These are phyloP conservation scores for Sinocyclocheilus anshuiensis DNA, from an alignment of 2,113 vertebrate species.

Conservation along the genomic window DNA sequence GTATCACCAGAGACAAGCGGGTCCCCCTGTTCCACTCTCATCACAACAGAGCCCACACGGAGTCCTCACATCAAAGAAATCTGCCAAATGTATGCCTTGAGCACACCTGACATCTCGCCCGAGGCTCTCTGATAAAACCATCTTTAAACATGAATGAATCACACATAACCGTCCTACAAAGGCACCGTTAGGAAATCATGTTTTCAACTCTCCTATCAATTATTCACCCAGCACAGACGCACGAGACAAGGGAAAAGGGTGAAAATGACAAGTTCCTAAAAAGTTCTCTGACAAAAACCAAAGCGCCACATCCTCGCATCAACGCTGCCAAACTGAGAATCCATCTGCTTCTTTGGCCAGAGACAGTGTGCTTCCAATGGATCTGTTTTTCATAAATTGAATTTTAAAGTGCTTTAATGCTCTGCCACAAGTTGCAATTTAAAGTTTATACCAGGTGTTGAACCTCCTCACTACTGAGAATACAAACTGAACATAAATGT, in stretches of 20 bases:
- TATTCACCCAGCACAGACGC: slow-evolving; percentile 66
- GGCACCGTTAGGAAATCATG: slow-evolving; percentile 48
- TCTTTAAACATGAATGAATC: slow-evolving; percentile 78
- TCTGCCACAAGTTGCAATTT: neutral
- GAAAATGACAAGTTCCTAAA: slow-evolving; percentile 24
- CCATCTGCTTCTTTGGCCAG: neutral
- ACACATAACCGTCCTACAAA: slow-evolving; percentile 49
- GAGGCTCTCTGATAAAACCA: slow-evolving; percentile 69
- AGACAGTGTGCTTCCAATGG: neutral
- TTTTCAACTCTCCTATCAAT: slow-evolving; percentile 66
- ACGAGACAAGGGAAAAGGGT: slow-evolving; percentile 55
- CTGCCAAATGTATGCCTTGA: slow-evolving; percentile 53
- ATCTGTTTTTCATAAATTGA: neutral
- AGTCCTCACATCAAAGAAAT: slow-evolving; percentile 56
- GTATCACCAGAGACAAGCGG: slow-evolving; percentile 14
- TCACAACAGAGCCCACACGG: slow-evolving; percentile 46
- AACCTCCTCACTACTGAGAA: neutral
- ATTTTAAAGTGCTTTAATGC: neutral
- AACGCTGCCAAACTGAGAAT: neutral
- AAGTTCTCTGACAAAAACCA: slow-evolving; percentile 10
- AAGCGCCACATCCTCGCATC: neutral
- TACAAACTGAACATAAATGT: neutral
- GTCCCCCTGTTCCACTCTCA: slow-evolving; percentile 23
- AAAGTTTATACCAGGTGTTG: neutral
- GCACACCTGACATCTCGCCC: slow-evolving; percentile 72